Conservation (phyloP, 2,888 invertebrate species). For the Drosophila setosimentum region DNA sequence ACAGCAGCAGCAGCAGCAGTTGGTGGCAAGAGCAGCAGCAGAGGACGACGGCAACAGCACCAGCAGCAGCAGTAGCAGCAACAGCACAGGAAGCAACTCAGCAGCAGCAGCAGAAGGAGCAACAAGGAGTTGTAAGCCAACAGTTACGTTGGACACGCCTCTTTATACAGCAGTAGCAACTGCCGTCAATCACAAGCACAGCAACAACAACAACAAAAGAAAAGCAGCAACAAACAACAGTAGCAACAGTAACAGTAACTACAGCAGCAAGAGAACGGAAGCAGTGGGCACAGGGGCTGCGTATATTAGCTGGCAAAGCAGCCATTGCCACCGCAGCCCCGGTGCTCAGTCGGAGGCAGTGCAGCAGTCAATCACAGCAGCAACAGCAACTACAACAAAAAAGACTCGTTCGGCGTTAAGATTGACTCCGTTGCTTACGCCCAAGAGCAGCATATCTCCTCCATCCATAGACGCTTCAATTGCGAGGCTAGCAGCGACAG, state of each 20-base stretch:
- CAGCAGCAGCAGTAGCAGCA: conserved; percentile 14
- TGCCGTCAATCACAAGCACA: conserved; percentile 43
- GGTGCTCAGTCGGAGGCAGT: conserved; percentile 61
- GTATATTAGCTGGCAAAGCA: conserved; percentile 80
- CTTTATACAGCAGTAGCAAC: conserved; percentile 69
- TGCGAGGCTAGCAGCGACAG: conserved; percentile 48
- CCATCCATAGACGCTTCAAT: conserved; percentile 62
- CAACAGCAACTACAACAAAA: conserved; percentile 32
- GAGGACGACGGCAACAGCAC: conserved; percentile 18
- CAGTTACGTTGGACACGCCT: conserved; percentile 48
- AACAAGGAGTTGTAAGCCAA: conserved; percentile 20
- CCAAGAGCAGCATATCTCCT: conserved; percentile 57
- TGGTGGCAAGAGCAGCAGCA: conserved; percentile 25
- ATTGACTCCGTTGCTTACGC: conserved; percentile 52
- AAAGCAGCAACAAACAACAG: conserved; percentile 19
- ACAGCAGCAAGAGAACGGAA: conserved; percentile 58
- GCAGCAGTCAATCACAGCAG: conserved; percentile 34
- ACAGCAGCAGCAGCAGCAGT: conserved; percentile 39
- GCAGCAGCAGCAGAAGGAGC: conserved; percentile 19
- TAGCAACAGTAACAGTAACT: conserved; percentile 33
- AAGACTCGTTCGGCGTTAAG: conserved; percentile 55
- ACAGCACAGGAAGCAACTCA: conserved; percentile 22
- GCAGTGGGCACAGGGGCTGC: conserved; percentile 75
- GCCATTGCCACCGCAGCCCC: conserved; percentile 80
- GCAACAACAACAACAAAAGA: conserved; percentile 34